Percentiles rank a stretch among this genome's conserved stretches.
These are phyloP conservation scores for Peromyscus leucopus DNA, from an alignment of 2,113 vertebrate genomes.

Conservation along the genomic window DNA sequence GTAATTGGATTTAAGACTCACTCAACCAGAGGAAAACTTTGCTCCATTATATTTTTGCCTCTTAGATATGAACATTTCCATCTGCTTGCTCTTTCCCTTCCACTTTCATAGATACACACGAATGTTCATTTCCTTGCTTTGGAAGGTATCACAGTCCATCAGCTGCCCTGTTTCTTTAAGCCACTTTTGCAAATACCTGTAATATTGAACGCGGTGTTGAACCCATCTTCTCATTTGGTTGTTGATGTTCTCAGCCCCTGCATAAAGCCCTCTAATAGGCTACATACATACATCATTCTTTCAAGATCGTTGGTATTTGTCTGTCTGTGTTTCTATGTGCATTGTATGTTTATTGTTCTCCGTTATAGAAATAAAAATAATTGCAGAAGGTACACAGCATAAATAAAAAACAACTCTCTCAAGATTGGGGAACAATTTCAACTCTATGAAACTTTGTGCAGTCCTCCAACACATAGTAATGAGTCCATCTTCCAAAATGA, in stretches of 20 bases:
- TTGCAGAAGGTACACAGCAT: background rate
- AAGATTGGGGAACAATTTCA: background rate
- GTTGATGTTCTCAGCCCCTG: background rate
- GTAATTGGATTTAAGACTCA: background rate
- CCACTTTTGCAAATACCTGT: background rate
- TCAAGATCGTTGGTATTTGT: background rate
- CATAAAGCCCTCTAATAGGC: background rate
- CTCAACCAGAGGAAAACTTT: background rate
- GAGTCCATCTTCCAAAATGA: slow-evolving; percentile 36
- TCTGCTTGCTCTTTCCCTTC: background rate
- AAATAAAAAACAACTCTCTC: background rate
- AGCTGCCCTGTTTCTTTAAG: background rate
- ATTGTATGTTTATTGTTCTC: background rate
- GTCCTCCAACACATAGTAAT: background rate
- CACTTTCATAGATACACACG: background rate
- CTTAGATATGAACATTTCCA: background rate
- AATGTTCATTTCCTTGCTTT: background rate
- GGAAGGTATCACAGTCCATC: background rate
- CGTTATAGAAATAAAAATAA: background rate
- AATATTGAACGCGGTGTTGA: background rate
- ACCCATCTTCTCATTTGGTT: background rate
- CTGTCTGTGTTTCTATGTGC: background rate
- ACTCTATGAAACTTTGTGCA: background rate
- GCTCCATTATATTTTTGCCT: background rate
- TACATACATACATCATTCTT: background rate